Conservation (phyloP, 2,113 vertebrate genomes). For the Circaetus gallicus region DNA sequence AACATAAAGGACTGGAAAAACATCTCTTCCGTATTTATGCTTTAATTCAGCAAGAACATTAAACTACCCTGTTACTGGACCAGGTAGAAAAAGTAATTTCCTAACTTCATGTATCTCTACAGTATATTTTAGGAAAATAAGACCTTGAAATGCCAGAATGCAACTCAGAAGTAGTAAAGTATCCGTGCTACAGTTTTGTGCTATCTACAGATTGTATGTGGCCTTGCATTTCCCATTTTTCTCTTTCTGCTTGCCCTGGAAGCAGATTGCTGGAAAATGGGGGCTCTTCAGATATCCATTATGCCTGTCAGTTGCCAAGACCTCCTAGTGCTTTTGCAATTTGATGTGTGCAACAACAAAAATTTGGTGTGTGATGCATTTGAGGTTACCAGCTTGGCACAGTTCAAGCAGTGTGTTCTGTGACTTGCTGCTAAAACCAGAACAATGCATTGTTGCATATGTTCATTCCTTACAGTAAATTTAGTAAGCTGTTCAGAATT, state of each 20-base stretch:
- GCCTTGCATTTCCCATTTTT: not conserved
- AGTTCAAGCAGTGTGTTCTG: not conserved
- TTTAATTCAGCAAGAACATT: not conserved
- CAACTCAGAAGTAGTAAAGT: not conserved
- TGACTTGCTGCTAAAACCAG: not conserved
- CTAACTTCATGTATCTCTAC: not conserved
- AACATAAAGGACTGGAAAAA: not conserved
- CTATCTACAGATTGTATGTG: accelerated
- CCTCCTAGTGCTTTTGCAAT: not conserved
- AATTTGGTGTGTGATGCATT: not conserved
- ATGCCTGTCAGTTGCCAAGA: not conserved
- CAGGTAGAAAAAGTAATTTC: not conserved
- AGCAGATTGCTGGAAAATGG: not conserved
- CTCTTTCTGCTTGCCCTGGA: not conserved
- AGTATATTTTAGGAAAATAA: not conserved
- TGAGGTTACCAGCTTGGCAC: not conserved
- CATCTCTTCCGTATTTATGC: not conserved
- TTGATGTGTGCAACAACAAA: not conserved
- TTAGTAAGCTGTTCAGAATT: not conserved
- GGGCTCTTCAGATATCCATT: not conserved
- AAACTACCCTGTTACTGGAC: not conserved
- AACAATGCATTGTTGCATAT: not conserved
- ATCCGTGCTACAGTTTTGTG: not conserved
- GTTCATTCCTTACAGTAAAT: not conserved
- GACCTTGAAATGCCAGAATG: not conserved